Percentiles rank a stretch among this genome's conserved stretches.
Conservation (phyloP, 2,113 vertebrate genomes). For the Alethe diademata region DNA sequence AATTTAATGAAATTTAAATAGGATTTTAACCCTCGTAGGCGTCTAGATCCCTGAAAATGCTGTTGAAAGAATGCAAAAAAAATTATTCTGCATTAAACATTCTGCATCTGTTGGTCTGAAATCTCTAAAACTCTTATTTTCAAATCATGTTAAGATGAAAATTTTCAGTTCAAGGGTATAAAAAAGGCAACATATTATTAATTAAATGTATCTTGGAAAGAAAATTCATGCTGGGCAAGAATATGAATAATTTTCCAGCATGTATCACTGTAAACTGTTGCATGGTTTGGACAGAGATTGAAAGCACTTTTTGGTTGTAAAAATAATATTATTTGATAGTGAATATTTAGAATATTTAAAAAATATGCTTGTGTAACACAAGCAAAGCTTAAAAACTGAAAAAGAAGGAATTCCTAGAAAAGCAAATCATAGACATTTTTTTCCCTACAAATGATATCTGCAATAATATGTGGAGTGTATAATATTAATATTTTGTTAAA, state of each 20-base stretch:
- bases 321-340: neutral
- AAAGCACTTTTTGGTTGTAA: neutral
- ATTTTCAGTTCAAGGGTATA: neutral
- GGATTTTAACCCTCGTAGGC: slow-evolving; percentile 11
- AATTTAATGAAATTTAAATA: slow-evolving; percentile 66
- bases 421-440: neutral
- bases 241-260: neutral
- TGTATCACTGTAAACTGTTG: neutral
- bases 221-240: neutral
- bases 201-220: slow-evolving; percentile 8
- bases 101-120: neutral
- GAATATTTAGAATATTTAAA: neutral
- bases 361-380: neutral
- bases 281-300: neutral
- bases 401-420: neutral
- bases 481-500: neutral
- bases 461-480: neutral
- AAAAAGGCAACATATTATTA: neutral
- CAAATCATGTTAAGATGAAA: neutral
- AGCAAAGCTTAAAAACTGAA: neutral
- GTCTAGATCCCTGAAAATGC: neutral
- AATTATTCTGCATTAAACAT: neutral
- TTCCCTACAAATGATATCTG: neutral
- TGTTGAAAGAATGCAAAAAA: neutral
- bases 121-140: neutral